These are phyloP conservation scores for Agonum fuliginosum DNA, from an alignment of 2,888 invertebrate genomes.

Conservation along the genomic window DNA sequence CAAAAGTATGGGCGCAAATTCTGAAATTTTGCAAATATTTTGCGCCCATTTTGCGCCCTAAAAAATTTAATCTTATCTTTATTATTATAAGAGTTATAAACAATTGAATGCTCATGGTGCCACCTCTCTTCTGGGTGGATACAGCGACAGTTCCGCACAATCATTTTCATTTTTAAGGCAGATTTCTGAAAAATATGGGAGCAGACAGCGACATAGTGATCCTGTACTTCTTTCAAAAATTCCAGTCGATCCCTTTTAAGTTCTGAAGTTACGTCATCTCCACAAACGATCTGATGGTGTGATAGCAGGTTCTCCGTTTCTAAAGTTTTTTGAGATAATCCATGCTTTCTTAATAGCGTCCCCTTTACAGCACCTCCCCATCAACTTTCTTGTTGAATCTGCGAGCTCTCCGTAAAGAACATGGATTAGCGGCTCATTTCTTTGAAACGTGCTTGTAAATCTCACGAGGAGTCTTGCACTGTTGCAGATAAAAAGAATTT, in stretches of 20 bases:
- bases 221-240: conserved; percentile 44
- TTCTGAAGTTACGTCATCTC: conserved; percentile 43
- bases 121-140: conserved; percentile 48
- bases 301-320: conserved; percentile 46
- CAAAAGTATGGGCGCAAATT: no score
- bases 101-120: no score
- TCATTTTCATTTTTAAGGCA: conserved; percentile 39
- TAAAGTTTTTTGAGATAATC: conserved; percentile 46
- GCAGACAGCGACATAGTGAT: conserved; percentile 51
- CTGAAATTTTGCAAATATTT: no score
- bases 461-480: conserved; percentile 43
- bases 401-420: conserved; percentile 38
- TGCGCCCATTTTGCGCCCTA: no score
- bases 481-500: conserved; percentile 48
- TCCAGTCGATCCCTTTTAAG: conserved; percentile 51
- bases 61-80: no score
- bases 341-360: conserved; percentile 22
- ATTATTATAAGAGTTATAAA: no score
- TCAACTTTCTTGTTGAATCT: conserved; percentile 3
- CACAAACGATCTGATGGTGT: conserved; percentile 13
- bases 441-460: conserved; percentile 52
- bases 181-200: conserved; percentile 48
- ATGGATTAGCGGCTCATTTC: conserved; percentile 48
- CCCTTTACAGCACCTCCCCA: conserved; percentile 20
- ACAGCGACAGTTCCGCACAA: conserved; percentile 39